Evolutionary conservation across 2,113 vertebrate genomes (phyloP).

Genomic region (Vanacampus margaritifer): DNA sequence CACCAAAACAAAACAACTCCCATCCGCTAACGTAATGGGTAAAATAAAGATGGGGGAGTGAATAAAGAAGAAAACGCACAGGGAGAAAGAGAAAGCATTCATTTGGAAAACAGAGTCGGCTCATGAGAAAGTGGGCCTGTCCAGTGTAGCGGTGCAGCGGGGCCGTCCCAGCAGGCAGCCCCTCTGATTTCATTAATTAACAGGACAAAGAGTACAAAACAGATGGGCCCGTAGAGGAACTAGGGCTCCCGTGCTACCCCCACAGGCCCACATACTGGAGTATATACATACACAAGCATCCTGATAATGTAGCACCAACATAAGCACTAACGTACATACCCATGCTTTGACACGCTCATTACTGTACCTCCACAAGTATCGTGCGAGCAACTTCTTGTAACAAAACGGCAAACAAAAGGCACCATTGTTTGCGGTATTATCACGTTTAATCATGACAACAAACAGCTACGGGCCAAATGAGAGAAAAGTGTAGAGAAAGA

Average conservation of each 20-base stretch:
- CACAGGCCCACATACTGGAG: constrained; percentile 40
- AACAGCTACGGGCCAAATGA: constrained; percentile 45
- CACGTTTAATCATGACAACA: constrained; percentile 47
- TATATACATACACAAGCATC: constrained; percentile 4
- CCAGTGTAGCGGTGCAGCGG: constrained; percentile 55
- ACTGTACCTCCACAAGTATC: neutral
- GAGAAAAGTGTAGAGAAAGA: constrained; percentile 33
- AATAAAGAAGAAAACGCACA: constrained; percentile 25
- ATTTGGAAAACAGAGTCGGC: constrained; percentile 62
- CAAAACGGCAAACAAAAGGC: constrained; percentile 46
- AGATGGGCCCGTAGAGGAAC: constrained; percentile 71
- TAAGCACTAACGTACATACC: constrained; percentile 25
- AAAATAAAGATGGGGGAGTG: neutral
- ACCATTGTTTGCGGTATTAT: constrained; percentile 35
- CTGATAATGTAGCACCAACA: constrained; percentile 27
- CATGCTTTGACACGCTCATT: constrained; percentile 14
- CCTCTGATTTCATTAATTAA: constrained; percentile 77
- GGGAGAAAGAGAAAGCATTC: constrained; percentile 49
- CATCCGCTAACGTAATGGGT: neutral
- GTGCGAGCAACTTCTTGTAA: constrained; percentile 10
- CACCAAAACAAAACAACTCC: constrained; percentile 2
- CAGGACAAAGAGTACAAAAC: constrained; percentile 76
- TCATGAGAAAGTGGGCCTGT: constrained; percentile 67
- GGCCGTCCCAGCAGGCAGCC: constrained; percentile 70
- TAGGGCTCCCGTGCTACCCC: constrained; percentile 55